Percentiles rank a stretch among this genome's conserved stretches.
Conservation (phyloP, 2,797 vertebrate genomes). For the Brachyrhaphis roseni region DNA sequence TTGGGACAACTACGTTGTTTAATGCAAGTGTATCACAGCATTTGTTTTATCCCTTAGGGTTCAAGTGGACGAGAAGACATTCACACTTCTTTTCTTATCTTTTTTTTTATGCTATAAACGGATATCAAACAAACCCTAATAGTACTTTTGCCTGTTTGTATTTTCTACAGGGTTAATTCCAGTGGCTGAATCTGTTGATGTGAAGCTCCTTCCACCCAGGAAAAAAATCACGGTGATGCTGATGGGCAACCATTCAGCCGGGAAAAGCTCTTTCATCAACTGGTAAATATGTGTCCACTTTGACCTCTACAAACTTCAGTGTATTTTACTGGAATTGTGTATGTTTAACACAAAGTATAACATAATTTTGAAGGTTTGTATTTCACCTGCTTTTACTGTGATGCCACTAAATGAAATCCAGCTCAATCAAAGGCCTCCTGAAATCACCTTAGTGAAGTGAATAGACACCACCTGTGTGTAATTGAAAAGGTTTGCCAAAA, state of each 20-base stretch:
- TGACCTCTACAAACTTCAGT: background rate
- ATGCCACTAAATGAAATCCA: background rate
- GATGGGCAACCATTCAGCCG: slow-evolving; percentile 90
- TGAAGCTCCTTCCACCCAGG: slow-evolving; percentile 83
- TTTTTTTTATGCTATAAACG: background rate
- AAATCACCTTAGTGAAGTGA: background rate
- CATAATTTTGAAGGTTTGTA: background rate
- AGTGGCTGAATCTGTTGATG: slow-evolving; percentile 80
- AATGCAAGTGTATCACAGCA: background rate
- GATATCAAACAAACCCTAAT: background rate
- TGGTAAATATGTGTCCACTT: slow-evolving; percentile 73
- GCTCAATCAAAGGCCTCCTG: background rate
- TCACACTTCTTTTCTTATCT: background rate
- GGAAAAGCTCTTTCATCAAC: slow-evolving; percentile 90
- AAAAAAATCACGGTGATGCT: slow-evolving; percentile 89
- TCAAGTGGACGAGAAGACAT: background rate
- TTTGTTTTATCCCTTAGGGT: background rate
- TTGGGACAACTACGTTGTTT: rapidly evolving
- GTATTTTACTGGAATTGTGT: background rate
- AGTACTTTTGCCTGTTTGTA: background rate
- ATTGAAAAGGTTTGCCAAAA: background rate
- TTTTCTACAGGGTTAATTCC: slow-evolving; percentile 78
- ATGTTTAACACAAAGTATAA: background rate
- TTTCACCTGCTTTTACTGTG: background rate
- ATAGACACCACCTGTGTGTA: background rate